A percentile compares a stretch with the other conserved stretches of the same genome.
These are phyloP conservation scores for Eunapius fragilis DNA, from an alignment of 37 sponge, comb jelly and placozoan genomes.

Conservation along the genomic window DNA sequence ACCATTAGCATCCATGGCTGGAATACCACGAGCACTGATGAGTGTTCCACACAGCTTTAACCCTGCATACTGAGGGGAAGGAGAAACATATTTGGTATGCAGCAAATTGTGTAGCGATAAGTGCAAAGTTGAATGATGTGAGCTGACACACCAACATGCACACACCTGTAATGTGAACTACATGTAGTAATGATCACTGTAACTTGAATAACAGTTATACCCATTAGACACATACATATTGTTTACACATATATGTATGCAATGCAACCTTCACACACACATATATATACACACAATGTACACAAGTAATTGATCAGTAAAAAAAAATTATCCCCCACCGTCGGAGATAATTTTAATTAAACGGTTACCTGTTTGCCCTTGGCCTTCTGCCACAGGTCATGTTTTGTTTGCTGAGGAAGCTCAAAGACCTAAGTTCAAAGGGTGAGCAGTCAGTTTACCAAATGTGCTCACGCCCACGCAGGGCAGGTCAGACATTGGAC, in stretches of 20 bases:
- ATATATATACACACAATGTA: too few species aligned
- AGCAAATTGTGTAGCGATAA: too few species aligned
- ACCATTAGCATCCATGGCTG: slow-evolving; percentile 59
- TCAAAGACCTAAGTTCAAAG: not conserved
- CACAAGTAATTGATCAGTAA: too few species aligned
- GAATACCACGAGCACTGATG: slow-evolving; percentile 19
- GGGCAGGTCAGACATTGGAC: not conserved
- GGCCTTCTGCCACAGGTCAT: not conserved
- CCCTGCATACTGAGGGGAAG: slow-evolving; percentile 11
- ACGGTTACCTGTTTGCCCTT: not conserved
- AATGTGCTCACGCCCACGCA: too few species aligned
- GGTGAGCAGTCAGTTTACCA: not conserved
- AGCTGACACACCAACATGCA: not conserved
- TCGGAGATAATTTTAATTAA: too few species aligned
- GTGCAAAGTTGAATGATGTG: too few species aligned
- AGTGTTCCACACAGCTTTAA: not conserved
- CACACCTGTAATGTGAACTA: not conserved
- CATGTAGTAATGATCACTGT: not conserved
- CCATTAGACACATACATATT: too few species aligned
- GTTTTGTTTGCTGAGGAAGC: not conserved
- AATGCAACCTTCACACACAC: too few species aligned
- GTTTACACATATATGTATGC: too few species aligned
- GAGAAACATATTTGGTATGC: not conserved
- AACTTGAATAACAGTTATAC: too few species aligned
- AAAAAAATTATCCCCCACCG: too few species aligned